Evolutionary conservation across 1,140 invertebrate genomes (phyloP).

Genomic region (Rhopalosiphum padi): DNA sequence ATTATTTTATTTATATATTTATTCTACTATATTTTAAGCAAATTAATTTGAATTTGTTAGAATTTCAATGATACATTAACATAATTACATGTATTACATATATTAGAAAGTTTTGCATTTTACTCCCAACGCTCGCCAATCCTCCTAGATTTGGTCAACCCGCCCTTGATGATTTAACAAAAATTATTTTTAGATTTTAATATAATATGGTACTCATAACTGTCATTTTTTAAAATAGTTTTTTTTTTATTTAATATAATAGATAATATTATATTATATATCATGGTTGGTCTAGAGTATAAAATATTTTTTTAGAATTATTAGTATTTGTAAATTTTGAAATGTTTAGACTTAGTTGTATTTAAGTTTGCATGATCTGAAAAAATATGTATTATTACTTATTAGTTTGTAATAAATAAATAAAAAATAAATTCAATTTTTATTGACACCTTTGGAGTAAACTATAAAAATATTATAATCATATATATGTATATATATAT

Average conservation of each 20-base stretch:
- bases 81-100: not conserved
- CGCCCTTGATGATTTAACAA: not conserved
- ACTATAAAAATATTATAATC: not conserved
- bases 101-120: not conserved
- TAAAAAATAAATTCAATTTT: not conserved
- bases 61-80: not conserved
- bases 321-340: not conserved
- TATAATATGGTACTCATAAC: no score
- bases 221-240: no score
- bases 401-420: not conserved
- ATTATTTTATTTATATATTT: not conserved
- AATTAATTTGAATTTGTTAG: not conserved
- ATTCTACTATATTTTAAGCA: not conserved
- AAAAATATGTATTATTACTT: no score
- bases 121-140: not conserved
- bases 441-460: not conserved
- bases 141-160: not conserved
- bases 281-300: not conserved
- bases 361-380: not conserved
- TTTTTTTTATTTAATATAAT: not conserved
- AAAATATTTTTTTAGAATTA: not conserved
- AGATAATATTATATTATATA: not conserved
- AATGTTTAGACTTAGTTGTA: not conserved
- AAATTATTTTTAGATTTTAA: no score
- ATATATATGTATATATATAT: no score